Evolutionary conservation across 2,797 vertebrate genomes (phyloP).

Genomic region (Thamnophis elegans): DNA sequence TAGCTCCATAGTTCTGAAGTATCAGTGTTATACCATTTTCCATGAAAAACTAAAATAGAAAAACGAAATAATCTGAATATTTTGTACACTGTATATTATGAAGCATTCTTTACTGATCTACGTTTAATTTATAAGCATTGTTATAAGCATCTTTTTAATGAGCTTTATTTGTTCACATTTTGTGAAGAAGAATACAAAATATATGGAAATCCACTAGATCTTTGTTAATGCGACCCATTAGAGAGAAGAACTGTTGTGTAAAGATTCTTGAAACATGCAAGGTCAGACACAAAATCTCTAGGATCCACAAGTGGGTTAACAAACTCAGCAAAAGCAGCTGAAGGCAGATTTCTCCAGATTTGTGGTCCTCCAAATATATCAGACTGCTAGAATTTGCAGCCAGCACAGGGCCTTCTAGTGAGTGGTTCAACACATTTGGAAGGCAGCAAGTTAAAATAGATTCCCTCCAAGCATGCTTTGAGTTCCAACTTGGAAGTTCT

Average conservation of each 20-base stretch:
- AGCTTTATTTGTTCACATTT: not conserved
- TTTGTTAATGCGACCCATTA: not conserved
- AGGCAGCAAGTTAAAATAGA: not conserved
- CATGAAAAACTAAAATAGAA: not conserved
- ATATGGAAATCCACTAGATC: not conserved
- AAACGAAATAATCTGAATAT: not conserved
- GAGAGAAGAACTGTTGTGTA: not conserved
- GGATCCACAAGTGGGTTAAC: not conserved
- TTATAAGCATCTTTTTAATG: not conserved
- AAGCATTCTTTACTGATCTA: not conserved
- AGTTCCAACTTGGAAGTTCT: not conserved
- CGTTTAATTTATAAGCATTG: not conserved
- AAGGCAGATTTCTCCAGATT: not conserved
- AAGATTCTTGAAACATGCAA: not conserved
- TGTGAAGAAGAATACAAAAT: not conserved
- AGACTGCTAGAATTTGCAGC: not conserved
- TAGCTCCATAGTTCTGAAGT: not conserved
- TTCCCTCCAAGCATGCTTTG: not conserved
- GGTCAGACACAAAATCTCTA: not conserved
- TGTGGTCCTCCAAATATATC: not conserved
- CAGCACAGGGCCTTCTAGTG: not conserved
- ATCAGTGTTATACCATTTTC: not conserved
- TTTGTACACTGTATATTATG: not conserved
- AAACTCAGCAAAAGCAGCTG: not conserved
- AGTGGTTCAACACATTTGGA: not conserved